These are phyloP conservation scores for Florisuga fusca DNA, from an alignment of 2,797 vertebrate genomes.

Conservation along the genomic window DNA sequence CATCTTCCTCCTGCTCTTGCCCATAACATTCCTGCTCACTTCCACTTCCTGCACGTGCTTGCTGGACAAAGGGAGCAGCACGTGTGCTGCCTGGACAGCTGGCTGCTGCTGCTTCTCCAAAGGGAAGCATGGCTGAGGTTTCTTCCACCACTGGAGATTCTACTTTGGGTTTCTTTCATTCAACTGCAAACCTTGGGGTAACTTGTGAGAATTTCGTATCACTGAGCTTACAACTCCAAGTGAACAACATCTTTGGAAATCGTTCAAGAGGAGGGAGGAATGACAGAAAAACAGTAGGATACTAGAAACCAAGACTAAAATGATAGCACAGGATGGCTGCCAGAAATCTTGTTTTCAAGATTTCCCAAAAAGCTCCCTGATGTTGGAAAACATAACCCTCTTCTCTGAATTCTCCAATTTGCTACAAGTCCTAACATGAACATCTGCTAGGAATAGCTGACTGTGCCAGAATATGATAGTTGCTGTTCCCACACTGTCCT, in stretches of 20 bases:
- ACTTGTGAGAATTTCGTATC: not conserved
- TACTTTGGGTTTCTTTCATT: not conserved
- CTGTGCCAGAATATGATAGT: slow-evolving; percentile 23
- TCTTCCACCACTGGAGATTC: not conserved
- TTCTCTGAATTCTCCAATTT: slow-evolving; percentile 58
- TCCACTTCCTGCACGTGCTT: not conserved
- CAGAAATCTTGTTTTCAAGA: slow-evolving; percentile 34
- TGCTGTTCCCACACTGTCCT: not conserved
- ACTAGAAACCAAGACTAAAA: not conserved
- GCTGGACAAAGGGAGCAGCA: not conserved
- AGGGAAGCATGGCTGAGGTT: not conserved
- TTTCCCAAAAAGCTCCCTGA: slow-evolving; percentile 31
- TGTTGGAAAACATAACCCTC: slow-evolving; percentile 48
- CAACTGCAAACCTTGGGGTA: not conserved
- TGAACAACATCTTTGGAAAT: not conserved
- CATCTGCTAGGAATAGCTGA: slow-evolving; percentile 63
- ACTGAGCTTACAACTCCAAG: not conserved
- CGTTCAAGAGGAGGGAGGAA: not conserved
- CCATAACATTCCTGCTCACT: not conserved
- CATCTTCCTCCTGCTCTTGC: not conserved
- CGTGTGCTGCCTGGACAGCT: not conserved
- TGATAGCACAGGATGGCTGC: not conserved
- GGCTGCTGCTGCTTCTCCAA: not conserved
- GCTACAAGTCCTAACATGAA: slow-evolving; percentile 71
- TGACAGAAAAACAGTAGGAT: not conserved